Conservation (phyloP, 1,140 invertebrate species). For the Ylistrum balloti region DNA sequence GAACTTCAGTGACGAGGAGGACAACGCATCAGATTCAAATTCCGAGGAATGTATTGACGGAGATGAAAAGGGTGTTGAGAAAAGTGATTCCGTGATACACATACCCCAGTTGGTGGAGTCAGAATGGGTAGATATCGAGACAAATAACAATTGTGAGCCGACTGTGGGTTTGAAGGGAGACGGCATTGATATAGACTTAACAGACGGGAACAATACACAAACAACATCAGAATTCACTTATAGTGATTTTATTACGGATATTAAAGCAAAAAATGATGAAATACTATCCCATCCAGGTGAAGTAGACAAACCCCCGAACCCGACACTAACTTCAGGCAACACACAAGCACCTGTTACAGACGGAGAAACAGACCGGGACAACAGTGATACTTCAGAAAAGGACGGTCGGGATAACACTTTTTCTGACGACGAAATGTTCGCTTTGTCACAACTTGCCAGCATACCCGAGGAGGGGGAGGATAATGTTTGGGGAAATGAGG, state of each 20-base stretch:
- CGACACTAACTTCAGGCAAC: not conserved
- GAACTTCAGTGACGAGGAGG: not conserved
- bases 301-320: not conserved
- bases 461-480: not conserved
- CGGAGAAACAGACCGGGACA: not conserved
- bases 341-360: not conserved
- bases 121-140: constrained; percentile 15
- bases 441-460: not conserved
- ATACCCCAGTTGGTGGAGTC: constrained; percentile 16
- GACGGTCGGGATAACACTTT: not conserved
- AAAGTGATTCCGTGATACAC: constrained; percentile 15
- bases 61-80: not conserved
- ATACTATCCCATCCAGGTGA: not conserved
- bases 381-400: not conserved
- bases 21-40: constrained; percentile 20
- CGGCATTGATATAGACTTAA: not conserved
- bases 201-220: constrained; percentile 41
- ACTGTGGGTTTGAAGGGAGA: not conserved
- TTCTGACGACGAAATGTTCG: not conserved
- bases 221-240: constrained; percentile 38
- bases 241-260: constrained; percentile 50
- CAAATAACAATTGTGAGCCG: constrained; percentile 26
- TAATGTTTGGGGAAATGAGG: not conserved
- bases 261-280: constrained; percentile 48
- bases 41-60: not conserved